Conservation (phyloP, 1,140 invertebrate species). For the Caerostris extrusa region DNA sequence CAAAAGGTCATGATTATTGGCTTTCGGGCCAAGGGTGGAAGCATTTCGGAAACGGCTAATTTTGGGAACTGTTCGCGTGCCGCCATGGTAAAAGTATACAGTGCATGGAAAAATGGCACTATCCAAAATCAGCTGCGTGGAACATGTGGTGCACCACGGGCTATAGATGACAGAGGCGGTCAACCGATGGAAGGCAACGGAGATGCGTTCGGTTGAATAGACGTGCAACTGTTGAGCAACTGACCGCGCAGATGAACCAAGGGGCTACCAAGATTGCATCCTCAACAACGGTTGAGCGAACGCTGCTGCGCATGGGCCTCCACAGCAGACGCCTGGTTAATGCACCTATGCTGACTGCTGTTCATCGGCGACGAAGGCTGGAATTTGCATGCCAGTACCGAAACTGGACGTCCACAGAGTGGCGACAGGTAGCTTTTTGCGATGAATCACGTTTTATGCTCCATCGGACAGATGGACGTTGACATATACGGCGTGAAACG, state of each 20-base stretch:
- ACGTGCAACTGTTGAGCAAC: constrained; percentile 14
- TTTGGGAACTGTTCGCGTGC: background rate
- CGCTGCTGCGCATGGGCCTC: background rate
- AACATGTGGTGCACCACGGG: background rate
- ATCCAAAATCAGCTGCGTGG: background rate
- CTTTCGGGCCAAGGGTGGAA: constrained; percentile 31
- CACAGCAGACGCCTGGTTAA: background rate
- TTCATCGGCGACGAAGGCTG: too few species aligned
- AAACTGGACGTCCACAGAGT: too few species aligned
- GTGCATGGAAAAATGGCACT: constrained; percentile 31
- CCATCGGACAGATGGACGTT: too few species aligned
- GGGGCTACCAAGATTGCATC: background rate
- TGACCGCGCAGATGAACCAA: background rate
- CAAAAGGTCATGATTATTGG: background rate
- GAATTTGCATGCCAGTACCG: too few species aligned
- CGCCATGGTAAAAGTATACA: constrained; percentile 11
- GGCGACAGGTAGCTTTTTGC: too few species aligned
- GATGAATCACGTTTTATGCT: too few species aligned
- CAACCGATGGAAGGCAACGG: background rate
- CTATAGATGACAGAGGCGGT: constrained; percentile 25
- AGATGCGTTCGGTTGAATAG: background rate
- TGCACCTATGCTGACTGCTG: background rate
- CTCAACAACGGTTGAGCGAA: too few species aligned
- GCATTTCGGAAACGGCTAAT: constrained; percentile 15
- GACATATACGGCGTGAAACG: too few species aligned